phyloP scores from a whole-genome alignment of 2,888 invertebrate species.

The Mimas tiliae region DNA sequence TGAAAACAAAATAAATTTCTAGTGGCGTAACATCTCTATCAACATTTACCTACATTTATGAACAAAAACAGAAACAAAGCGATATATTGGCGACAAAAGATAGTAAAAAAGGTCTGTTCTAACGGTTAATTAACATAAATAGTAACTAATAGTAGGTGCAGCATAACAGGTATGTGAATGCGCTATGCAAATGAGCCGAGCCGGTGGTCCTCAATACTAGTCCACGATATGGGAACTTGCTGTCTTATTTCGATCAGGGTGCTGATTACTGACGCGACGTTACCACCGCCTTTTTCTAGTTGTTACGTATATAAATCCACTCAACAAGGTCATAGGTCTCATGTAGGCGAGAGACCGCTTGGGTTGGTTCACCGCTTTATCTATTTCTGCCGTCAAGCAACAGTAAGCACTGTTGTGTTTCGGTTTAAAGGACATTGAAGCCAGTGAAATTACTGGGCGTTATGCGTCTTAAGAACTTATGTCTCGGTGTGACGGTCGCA shows the following conservation, averaged over 20 bases:
- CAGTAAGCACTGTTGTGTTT: no score
- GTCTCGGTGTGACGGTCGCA: no score
- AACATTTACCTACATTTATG: background rate
- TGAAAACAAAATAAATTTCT: background rate
- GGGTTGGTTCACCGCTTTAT: no score
- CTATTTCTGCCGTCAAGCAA: no score
- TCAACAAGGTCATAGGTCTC: no score
- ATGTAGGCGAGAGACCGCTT: no score
- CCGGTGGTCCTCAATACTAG: slow-evolving; percentile 67
- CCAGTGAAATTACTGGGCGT: no score
- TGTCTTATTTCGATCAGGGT: slow-evolving; percentile 1
- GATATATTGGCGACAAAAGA: slow-evolving; percentile 36
- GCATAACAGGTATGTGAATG: slow-evolving; percentile 52
- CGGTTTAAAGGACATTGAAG: no score
- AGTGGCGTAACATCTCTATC: background rate
- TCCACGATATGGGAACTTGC: slow-evolving; percentile 33
- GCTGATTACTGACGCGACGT: background rate
- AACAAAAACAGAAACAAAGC: slow-evolving; percentile 26
- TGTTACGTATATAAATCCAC: background rate
- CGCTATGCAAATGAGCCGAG: slow-evolving; percentile 68
- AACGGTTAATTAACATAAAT: slow-evolving; percentile 68
- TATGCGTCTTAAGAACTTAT: no score
- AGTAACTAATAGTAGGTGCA: slow-evolving; percentile 38
- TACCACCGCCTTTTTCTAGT: background rate
- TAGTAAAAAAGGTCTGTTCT: slow-evolving; percentile 47